phyloP scores from a whole-genome alignment of 2,888 invertebrate species.

The Formica aserva region DNA sequence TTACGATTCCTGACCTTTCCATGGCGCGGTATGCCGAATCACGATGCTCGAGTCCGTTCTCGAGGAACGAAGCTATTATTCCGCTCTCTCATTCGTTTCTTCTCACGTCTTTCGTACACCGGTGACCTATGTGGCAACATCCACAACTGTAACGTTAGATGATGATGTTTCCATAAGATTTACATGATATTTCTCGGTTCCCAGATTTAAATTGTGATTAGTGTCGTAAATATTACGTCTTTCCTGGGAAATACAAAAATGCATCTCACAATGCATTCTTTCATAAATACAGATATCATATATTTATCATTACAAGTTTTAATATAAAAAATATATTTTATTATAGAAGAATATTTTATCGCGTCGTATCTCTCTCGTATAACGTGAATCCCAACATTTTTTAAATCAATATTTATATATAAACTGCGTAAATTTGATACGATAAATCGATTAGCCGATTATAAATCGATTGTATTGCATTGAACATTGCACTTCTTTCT shows the following conservation, averaged over 20 bases:
- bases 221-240: constrained; percentile 1
- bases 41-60: constrained; percentile 67
- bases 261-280: not conserved
- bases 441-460: not conserved
- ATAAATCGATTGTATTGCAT: not conserved
- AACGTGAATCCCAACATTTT: not conserved
- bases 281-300: not conserved
- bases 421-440: not conserved
- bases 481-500: constrained; percentile 42
- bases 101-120: constrained; percentile 74
- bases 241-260: not conserved
- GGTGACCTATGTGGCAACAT: constrained; percentile 74
- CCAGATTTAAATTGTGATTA: constrained; percentile 31
- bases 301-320: not conserved
- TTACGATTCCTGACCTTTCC: constrained; percentile 70
- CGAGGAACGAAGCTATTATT: constrained; percentile 64
- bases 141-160: constrained; percentile 50
- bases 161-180: constrained; percentile 48
- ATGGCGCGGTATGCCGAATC: constrained; percentile 60
- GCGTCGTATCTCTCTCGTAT: too few relatives aligned
- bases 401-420: not conserved
- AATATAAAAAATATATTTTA: not conserved
- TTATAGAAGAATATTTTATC: not conserved
- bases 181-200: constrained; percentile 45
- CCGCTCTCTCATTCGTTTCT: constrained; percentile 68